A percentile compares a stretch with the other conserved stretches of the same genome.
These are phyloP conservation scores for Numida meleagris DNA, from an alignment of 2,113 vertebrate genomes.

Conservation along the genomic window DNA sequence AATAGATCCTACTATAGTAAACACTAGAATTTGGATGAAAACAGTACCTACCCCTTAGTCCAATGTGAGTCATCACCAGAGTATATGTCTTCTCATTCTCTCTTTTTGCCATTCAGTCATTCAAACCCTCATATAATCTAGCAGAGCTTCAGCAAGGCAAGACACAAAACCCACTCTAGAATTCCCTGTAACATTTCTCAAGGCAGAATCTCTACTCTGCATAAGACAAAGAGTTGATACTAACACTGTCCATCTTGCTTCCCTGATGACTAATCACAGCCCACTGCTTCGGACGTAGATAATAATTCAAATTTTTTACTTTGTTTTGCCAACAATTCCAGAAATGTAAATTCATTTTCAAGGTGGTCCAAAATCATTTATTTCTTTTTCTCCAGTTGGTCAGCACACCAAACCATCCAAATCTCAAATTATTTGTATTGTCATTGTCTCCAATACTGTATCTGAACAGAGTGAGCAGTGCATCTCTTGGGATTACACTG, in stretches of 20 bases:
- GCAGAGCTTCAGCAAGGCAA: background rate
- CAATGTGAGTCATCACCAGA: background rate
- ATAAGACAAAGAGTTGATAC: background rate
- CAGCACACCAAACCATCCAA: background rate
- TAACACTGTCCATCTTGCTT: background rate
- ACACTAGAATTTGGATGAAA: background rate
- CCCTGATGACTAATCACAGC: background rate
- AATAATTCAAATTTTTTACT: background rate
- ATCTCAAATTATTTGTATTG: background rate
- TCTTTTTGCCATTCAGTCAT: background rate
- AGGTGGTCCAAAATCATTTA: background rate
- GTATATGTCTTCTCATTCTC: background rate
- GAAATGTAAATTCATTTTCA: constrained; percentile 5
- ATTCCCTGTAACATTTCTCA: background rate
- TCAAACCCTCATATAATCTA: background rate
- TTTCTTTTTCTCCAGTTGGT: background rate
- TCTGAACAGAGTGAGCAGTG: background rate
- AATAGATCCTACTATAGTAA: background rate
- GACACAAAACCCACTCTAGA: background rate
- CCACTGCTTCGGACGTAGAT: background rate
- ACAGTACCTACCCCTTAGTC: background rate
- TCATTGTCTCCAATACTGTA: background rate
- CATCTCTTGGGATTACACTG: background rate
- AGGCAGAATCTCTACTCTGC: background rate
- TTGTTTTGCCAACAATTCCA: background rate